A percentile compares a stretch with the other conserved stretches of the same genome.
phyloP scores from a whole-genome alignment of 2,888 invertebrate species.

The Pyrgus malvae region DNA sequence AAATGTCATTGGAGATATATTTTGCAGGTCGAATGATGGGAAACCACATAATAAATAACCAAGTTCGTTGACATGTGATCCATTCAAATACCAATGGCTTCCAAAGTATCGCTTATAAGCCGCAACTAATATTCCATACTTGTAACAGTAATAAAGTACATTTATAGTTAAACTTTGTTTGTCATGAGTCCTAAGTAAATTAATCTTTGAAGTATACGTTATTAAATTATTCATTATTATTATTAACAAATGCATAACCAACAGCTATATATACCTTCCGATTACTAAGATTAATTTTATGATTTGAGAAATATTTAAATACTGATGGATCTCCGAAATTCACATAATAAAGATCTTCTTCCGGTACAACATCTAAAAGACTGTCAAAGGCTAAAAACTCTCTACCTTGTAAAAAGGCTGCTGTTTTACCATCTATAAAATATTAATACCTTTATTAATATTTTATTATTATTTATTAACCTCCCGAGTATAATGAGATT shows the following conservation, averaged over 20 bases:
- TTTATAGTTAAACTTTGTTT: too few species aligned
- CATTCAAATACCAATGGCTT: slow-evolving; percentile 56
- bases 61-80: slow-evolving; percentile 58
- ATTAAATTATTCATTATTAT: too few species aligned
- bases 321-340: slow-evolving; percentile 71
- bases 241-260: too few species aligned
- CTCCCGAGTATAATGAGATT: background rate
- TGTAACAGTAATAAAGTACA: slow-evolving; percentile 14
- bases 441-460: background rate
- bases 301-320: slow-evolving; percentile 56
- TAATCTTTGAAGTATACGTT: too few species aligned
- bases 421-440: slow-evolving; percentile 67
- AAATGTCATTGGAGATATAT: slow-evolving; percentile 57
- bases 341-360: slow-evolving; percentile 70
- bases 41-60: slow-evolving; percentile 72
- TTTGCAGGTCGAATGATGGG: slow-evolving; percentile 53
- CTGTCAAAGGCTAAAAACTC: slow-evolving; percentile 63
- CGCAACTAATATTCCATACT: slow-evolving; percentile 65
- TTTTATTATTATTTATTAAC: background rate
- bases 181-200: too few species aligned
- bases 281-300: slow-evolving; percentile 47
- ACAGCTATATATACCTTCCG: slow-evolving; percentile 53
- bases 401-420: slow-evolving; percentile 66
- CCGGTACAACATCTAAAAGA: slow-evolving; percentile 63
- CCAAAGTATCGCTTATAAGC: slow-evolving; percentile 68